Evolutionary conservation across 2,113 vertebrate genomes (phyloP).

Genomic region (Crotalus helleri): DNA sequence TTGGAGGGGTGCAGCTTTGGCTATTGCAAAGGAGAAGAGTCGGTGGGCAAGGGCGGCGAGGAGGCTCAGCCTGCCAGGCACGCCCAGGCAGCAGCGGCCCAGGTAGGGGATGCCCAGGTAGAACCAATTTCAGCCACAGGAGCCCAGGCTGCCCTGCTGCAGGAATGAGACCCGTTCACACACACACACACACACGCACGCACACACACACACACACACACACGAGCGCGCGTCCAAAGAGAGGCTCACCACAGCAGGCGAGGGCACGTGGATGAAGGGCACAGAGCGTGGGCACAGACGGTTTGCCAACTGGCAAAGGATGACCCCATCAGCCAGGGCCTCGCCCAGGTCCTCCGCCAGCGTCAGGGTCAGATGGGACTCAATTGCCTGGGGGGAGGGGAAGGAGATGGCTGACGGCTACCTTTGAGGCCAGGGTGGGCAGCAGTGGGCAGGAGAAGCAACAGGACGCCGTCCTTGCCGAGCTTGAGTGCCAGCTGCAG

Average conservation of each 20-base stretch:
- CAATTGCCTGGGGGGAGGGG: conserved; percentile 68
- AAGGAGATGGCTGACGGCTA: background rate
- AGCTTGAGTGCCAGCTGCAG: background rate
- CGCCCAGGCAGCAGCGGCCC: no score
- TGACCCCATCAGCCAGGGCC: conserved; percentile 78
- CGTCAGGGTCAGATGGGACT: conserved; percentile 72
- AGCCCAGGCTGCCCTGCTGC: no score
- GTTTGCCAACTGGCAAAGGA: conserved; percentile 87
- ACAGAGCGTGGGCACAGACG: conserved; percentile 78
- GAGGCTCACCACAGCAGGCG: conserved; percentile 85
- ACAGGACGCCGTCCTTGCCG: no score
- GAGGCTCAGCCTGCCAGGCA: no score
- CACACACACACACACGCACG: no score
- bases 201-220: no score
- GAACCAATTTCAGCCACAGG: background rate
- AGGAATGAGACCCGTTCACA: no score
- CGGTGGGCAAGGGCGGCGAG: background rate
- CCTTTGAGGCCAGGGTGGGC: no score
- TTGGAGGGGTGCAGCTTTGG: conserved; percentile 84
- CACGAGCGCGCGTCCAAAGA: no score
- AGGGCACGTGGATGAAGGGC: conserved; percentile 85
- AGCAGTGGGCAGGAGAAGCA: no score
- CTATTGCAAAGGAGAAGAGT: conserved; percentile 51
- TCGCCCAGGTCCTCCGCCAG: conserved; percentile 78
- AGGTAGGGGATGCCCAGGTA: no score